phyloP scores from a whole-genome alignment of 2,888 invertebrate species.

The Spialia ferax region DNA sequence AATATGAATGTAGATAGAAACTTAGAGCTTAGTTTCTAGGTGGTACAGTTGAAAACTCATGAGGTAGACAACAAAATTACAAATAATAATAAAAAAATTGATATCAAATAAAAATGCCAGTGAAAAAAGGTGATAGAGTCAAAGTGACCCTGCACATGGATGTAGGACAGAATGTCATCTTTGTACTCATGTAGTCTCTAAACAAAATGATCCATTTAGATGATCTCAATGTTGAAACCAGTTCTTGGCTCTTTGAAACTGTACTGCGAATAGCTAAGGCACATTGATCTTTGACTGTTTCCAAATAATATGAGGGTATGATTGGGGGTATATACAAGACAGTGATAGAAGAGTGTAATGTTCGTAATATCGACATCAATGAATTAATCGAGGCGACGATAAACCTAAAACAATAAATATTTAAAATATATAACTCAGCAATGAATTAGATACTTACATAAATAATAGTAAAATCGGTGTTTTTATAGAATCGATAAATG shows the following conservation, averaged over 20 bases:
- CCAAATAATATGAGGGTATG: conserved; percentile 59
- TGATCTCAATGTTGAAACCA: conserved; percentile 58
- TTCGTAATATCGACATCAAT: conserved; percentile 66
- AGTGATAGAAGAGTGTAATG: conserved; percentile 66
- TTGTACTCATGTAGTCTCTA: conserved; percentile 77
- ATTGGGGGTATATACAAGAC: conserved; percentile 64
- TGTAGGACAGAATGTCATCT: conserved; percentile 79
- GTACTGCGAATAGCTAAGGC: conserved; percentile 57
- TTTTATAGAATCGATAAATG: conserved; percentile 11
- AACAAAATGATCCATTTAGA: conserved; percentile 73
- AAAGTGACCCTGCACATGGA: conserved; percentile 79
- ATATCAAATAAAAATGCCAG: conserved; percentile 71
- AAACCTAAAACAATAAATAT: conserved; percentile 83
- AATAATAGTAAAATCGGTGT: conserved; percentile 15
- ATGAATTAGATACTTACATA: conserved; percentile 10
- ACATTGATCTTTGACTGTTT: conserved; percentile 64
- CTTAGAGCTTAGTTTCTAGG: neutral
- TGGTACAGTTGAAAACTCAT: neutral
- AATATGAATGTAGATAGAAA: neutral
- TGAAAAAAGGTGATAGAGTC: conserved; percentile 75
- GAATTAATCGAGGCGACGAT: conserved; percentile 72
- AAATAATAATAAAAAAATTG: neutral
- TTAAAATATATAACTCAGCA: conserved; percentile 30
- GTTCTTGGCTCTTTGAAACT: conserved; percentile 55
- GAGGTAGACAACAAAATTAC: conserved; percentile 24